Evolutionary conservation across 2,113 vertebrate genomes (phyloP).

Genomic region (Xenopus tropicalis): DNA sequence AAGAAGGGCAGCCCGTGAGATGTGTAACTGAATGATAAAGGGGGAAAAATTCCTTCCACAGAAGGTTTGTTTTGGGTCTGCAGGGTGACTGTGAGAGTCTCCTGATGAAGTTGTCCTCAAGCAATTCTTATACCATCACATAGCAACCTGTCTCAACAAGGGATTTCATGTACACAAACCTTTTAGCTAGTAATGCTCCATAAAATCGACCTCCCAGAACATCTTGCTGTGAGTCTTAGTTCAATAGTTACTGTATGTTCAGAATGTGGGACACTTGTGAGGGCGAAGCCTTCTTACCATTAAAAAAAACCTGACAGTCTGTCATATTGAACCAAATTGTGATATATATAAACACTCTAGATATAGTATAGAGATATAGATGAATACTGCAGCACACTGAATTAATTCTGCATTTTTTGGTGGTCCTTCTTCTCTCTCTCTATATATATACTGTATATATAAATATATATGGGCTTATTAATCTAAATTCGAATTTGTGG

Average conservation of each 20-base stretch:
- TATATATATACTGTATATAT: too few species aligned
- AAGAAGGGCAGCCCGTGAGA: background rate
- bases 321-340: too few species aligned
- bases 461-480: too few species aligned
- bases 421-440: too few species aligned
- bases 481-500: too few species aligned
- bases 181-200: slow-evolving; percentile 10
- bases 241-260: background rate
- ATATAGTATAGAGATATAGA: too few species aligned
- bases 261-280: too few species aligned
- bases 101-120: slow-evolving; percentile 36
- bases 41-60: slow-evolving; percentile 31
- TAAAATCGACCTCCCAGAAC: slow-evolving; percentile 30
- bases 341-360: too few species aligned
- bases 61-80: slow-evolving; percentile 29
- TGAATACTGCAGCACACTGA: too few species aligned
- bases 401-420: too few species aligned
- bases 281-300: too few species aligned
- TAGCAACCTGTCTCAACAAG: slow-evolving; percentile 35
- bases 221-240: background rate
- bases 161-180: slow-evolving; percentile 19
- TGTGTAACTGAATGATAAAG: slow-evolving; percentile 13
- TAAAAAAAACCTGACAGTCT: too few species aligned
- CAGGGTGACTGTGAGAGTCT: slow-evolving; percentile 24
- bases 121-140: slow-evolving; percentile 35